Conservation (phyloP, 2,888 invertebrate species). For the Drosophila nigritarsus region DNA sequence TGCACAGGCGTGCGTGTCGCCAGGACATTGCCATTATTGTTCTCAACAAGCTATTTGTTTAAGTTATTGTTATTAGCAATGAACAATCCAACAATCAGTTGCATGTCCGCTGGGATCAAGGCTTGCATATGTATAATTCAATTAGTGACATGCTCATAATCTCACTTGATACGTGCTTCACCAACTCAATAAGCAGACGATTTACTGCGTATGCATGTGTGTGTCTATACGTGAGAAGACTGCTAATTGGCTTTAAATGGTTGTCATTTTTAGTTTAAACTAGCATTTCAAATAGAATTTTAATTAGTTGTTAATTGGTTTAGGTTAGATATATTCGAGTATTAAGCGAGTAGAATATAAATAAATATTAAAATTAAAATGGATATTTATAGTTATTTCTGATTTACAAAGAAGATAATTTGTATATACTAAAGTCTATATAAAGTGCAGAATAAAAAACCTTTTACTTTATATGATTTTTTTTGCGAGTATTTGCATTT, state of each 20-base stretch:
- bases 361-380: not conserved
- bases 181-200: conserved; percentile 32
- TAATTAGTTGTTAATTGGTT: not conserved
- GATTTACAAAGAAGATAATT: not conserved
- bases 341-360: not conserved
- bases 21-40: conserved; percentile 43
- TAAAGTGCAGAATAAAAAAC: not conserved
- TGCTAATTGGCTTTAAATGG: conserved; percentile 31
- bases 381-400: not conserved
- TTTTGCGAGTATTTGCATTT: not conserved
- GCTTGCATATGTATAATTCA: conserved; percentile 56
- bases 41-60: conserved; percentile 51
- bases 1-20: conserved; percentile 52
- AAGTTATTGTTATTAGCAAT: conserved; percentile 59
- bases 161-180: conserved; percentile 41
- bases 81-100: conserved; percentile 43
- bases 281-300: not conserved
- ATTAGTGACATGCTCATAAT: conserved; percentile 62
- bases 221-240: conserved; percentile 4
- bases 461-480: not conserved
- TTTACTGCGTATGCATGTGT: not conserved
- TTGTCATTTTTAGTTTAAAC: not conserved
- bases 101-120: conserved; percentile 44
- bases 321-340: not conserved
- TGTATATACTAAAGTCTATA: not conserved